These are phyloP conservation scores for Protosalanx chinensis DNA, from an alignment of 2,797 vertebrate genomes.

Conservation along the genomic window DNA sequence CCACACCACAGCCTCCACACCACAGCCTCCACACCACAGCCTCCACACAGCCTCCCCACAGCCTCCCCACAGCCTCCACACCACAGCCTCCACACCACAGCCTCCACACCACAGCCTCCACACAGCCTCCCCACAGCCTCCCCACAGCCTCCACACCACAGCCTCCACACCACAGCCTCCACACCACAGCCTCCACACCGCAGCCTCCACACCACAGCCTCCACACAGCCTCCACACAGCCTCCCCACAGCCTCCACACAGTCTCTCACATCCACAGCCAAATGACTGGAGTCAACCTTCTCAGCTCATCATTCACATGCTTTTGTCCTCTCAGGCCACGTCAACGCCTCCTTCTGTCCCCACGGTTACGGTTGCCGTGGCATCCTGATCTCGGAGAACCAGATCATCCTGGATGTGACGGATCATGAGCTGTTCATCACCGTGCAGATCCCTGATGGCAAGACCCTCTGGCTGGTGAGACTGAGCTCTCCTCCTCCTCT, in stretches of 20 bases:
- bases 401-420: slow-evolving; percentile 85
- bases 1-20: too few species aligned
- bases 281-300: neutral
- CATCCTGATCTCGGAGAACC: slow-evolving; percentile 84
- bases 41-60: too few species aligned
- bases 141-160: neutral
- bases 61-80: neutral
- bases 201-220: too few species aligned
- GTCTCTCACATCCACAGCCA: neutral
- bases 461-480: slow-evolving; percentile 89
- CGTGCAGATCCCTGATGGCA: slow-evolving; percentile 81
- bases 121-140: too few species aligned
- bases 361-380: slow-evolving; percentile 89
- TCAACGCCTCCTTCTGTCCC: slow-evolving; percentile 88
- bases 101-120: neutral
- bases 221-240: neutral
- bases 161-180: slow-evolving; percentile 44
- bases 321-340: slow-evolving; percentile 71
- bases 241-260: neutral
- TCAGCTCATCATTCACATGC: neutral
- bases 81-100: slow-evolving; percentile 31
- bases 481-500: too few species aligned
- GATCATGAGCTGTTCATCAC: slow-evolving; percentile 85
- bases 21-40: neutral
- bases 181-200: fast-evolving